Evolutionary conservation across 2,113 vertebrate species (phyloP), one percentile per base, ranked within the genome.

Genomic region (Rhabdornis inornatus): DNA sequence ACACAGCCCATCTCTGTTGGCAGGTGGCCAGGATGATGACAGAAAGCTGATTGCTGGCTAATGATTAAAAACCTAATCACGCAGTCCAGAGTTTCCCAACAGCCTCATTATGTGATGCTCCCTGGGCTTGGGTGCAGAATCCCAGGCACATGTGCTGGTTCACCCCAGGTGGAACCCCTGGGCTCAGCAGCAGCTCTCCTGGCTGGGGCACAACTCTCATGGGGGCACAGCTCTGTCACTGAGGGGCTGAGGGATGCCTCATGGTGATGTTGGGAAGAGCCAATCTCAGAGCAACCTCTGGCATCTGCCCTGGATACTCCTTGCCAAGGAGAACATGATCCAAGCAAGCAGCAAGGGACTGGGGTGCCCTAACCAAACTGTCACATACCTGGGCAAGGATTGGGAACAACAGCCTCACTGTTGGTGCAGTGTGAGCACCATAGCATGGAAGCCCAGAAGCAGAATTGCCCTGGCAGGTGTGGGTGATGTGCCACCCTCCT

Each of bases 11-110:
- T 30, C 66, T 71, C 65, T 13, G 31, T 82, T 85, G 79, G 94
- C 63, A 28, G 53, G 75, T 3, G 3, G 44, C 93, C 89, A 95
- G 66, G 42, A 53, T 0, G 2, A 40, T 63, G 64, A 50, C 63
- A 72, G 35, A 89, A 75, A 76, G 44, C 65, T 53, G 45, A 64
- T 11, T 2, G 1, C 68, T 88, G 64, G 92, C 70, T 96, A 95
- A 96, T 95, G 30, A 96, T 96, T 96, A 96, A 90, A 93, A 75
- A 35, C 33, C 18, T 83, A 76, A 96, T 93, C 3, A 0, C 3
- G 10, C 78, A 61, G 88, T 85, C 59, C 71, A 72, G 81, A 91
- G 87, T 91, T 88, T 94, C 74, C 52, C 78, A 91, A 87, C 78
- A 90, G 65, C 69, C 47, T 81, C 70, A 56, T 45, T 45, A 2